Evolutionary conservation across 2,113 vertebrate genomes (phyloP).

Genomic region (Clarias macrocephalus): DNA sequence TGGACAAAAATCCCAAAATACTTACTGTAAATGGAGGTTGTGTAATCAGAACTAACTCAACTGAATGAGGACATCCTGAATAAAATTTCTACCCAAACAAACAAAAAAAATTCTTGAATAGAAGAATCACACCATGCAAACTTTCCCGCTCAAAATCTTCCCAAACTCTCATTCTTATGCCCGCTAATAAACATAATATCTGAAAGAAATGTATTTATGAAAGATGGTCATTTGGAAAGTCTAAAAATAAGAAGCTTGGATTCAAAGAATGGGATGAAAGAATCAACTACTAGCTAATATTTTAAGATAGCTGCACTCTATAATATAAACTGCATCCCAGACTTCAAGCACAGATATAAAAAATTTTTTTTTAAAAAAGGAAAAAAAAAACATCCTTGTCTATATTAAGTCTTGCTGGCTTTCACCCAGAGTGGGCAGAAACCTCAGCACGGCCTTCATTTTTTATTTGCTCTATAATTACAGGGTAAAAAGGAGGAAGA

Average conservation of each 20-base stretch:
- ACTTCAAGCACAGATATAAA: neutral
- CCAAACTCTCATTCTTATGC: too few species aligned
- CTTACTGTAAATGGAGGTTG: neutral
- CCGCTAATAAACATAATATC: neutral
- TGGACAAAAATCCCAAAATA: neutral
- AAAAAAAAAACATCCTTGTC: neutral
- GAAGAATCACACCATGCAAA: neutral
- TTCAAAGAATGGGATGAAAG: neutral
- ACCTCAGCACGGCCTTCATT: slow-evolving; percentile 23
- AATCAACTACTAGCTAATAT: neutral
- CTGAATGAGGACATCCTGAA: neutral
- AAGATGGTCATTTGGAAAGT: neutral
- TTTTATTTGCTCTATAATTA: slow-evolving; percentile 35
- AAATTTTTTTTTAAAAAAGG: neutral
- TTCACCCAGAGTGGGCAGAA: slow-evolving; percentile 23
- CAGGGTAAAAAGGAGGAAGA: slow-evolving; percentile 4
- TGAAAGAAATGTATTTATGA: neutral
- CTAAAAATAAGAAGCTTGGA: neutral
- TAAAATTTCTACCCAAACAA: neutral
- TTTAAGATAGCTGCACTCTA: neutral
- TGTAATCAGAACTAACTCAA: neutral
- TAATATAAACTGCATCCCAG: neutral
- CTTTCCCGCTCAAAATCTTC: neutral
- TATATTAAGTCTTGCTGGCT: neutral
- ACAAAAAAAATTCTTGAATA: neutral